A percentile compares a stretch with the other conserved stretches of the same genome.
These are phyloP conservation scores for Rhinichthys osculus DNA, from an alignment of 2,797 vertebrate species.

Conservation along the genomic window DNA sequence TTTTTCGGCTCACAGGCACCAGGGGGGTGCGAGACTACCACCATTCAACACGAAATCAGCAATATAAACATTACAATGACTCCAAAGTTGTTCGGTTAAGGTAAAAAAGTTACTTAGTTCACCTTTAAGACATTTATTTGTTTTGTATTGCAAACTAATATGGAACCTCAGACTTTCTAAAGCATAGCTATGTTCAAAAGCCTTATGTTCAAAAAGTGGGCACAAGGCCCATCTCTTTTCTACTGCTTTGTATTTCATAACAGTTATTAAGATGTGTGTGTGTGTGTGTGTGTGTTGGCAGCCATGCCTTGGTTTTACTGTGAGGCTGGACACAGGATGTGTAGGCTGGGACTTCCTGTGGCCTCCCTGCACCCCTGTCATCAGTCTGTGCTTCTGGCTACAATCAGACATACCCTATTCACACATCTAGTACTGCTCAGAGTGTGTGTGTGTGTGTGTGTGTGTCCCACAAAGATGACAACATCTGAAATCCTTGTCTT, in stretches of 20 bases:
- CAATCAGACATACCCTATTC: conserved; percentile 14
- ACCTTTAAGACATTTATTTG: background rate
- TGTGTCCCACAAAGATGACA: background rate
- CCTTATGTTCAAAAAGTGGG: background rate
- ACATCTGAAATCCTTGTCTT: background rate
- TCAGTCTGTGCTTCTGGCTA: conserved; percentile 20
- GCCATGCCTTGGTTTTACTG: background rate
- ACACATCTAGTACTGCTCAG: background rate
- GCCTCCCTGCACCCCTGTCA: conserved; percentile 29
- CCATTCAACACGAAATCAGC: no score
- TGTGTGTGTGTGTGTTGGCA: conserved; percentile 38
- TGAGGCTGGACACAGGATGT: conserved; percentile 45
- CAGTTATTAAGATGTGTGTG: conserved; percentile 43
- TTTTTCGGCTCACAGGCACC: no score
- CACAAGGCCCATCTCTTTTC: conserved; percentile 43
- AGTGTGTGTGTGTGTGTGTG: background rate
- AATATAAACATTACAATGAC: no score
- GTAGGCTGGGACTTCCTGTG: conserved; percentile 52
- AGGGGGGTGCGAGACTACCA: no score
- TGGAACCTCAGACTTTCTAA: background rate
- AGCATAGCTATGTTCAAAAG: background rate
- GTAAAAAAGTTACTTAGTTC: no score
- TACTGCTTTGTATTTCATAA: conserved; percentile 56
- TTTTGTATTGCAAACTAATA: background rate
- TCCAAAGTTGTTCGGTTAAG: no score